Conservation (phyloP, 2,888 invertebrate genomes). For the Lasioglossum oenotherae region DNA sequence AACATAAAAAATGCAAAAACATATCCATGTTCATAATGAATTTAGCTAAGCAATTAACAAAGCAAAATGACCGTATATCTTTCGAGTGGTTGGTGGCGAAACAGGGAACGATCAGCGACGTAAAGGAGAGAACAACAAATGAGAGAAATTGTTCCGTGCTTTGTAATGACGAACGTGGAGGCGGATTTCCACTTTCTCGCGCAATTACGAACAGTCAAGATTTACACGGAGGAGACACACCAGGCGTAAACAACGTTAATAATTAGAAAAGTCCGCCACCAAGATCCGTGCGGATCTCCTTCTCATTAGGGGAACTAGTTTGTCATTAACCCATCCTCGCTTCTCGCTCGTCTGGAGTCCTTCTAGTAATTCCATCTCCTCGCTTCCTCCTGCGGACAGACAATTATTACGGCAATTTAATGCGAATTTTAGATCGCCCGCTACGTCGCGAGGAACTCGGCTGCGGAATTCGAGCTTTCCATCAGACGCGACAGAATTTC, state of each 20-base stretch:
- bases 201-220: neutral
- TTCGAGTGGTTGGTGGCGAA: neutral
- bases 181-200: neutral
- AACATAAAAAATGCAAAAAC: neutral
- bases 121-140: neutral
- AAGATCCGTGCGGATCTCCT: conserved; percentile 37
- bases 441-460: conserved; percentile 10
- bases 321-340: conserved; percentile 51
- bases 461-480: conserved; percentile 29
- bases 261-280: conserved; percentile 54
- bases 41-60: neutral
- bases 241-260: conserved; percentile 23
- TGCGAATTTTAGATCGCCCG: conserved; percentile 55
- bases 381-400: conserved; percentile 47
- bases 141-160: neutral
- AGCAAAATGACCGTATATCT: neutral
- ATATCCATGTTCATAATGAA: neutral
- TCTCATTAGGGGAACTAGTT: conserved; percentile 60
- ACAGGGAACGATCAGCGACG: neutral
- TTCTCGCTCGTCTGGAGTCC: conserved; percentile 27
- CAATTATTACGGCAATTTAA: conserved; percentile 61
- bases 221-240: neutral
- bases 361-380: conserved; percentile 52
- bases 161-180: neutral
- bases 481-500: conserved; percentile 23